phyloP scores from a whole-genome alignment of 2,113 vertebrate species.

The Hyla sarda region DNA sequence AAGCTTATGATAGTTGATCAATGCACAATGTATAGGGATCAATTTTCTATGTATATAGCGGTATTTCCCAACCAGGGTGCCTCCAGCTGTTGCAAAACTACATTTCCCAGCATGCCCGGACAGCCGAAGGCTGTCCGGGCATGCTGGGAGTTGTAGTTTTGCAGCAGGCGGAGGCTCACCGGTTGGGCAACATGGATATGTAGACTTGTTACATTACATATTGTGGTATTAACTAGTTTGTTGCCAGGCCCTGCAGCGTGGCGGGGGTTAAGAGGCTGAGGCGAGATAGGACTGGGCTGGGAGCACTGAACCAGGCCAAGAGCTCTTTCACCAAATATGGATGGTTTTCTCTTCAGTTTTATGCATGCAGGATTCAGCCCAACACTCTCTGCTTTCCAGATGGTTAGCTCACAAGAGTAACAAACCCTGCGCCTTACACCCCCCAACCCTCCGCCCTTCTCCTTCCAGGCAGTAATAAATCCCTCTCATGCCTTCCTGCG shows the following conservation, averaged over 20 bases:
- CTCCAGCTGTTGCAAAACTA: too few relatives aligned
- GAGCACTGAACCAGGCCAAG: conserved; percentile 61
- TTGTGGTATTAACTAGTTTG: background rate
- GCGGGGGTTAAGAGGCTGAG: conserved; percentile 51
- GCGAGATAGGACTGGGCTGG: conserved; percentile 29
- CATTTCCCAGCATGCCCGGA: too few relatives aligned
- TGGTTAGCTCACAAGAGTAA: conserved; percentile 75
- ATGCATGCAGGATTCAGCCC: conserved; percentile 77
- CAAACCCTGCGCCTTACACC: conserved; percentile 22
- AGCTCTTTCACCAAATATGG: conserved; percentile 87
- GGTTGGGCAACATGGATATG: too few relatives aligned
- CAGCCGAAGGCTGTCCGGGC: too few relatives aligned
- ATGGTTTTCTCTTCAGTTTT: conserved; percentile 78
- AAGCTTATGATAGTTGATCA: too few relatives aligned
- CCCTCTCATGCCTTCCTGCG: background rate
- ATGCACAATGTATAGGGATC: too few relatives aligned
- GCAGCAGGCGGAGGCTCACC: too few relatives aligned
- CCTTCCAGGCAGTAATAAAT: conserved; percentile 35
- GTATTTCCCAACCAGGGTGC: too few relatives aligned
- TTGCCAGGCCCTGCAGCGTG: background rate
- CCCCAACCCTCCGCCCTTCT: background rate
- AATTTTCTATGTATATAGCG: too few relatives aligned
- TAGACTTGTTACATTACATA: too few relatives aligned
- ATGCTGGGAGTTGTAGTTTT: too few relatives aligned
- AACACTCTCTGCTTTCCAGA: conserved; percentile 77